Conservation (phyloP, 1,140 invertebrate species). For the Paraescarpia echinospica region DNA sequence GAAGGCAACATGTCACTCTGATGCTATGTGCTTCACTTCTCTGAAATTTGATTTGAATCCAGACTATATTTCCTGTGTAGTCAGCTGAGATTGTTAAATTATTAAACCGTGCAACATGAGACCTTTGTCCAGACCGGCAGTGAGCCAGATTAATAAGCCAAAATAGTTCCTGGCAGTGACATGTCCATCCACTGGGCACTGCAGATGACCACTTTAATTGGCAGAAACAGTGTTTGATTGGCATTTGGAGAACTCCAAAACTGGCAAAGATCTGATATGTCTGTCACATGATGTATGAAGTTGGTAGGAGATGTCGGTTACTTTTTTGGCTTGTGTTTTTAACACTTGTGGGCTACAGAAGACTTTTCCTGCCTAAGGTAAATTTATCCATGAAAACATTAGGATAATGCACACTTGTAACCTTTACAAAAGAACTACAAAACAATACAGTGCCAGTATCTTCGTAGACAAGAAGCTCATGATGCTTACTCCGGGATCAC, state of each 20-base stretch:
- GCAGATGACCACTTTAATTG: not conserved
- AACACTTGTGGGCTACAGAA: no score
- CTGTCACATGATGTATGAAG: no score
- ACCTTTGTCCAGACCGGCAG: not conserved
- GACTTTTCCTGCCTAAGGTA: no score
- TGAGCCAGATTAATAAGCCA: not conserved
- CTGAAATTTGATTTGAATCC: not conserved
- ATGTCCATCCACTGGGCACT: not conserved
- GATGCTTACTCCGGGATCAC: no score
- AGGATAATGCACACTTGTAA: no score
- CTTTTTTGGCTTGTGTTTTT: no score
- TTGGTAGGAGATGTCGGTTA: no score
- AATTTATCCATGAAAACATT: no score
- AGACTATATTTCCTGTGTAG: not conserved
- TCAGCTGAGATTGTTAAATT: not conserved
- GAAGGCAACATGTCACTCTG: not conserved
- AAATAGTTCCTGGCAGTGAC: not conserved
- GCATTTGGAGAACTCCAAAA: not conserved
- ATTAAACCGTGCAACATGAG: not conserved
- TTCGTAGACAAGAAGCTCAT: no score
- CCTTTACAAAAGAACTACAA: no score
- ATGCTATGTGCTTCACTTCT: not conserved
- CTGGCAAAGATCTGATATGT: not conserved
- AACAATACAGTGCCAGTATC: no score
- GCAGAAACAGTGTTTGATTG: not conserved